Percentiles rank a stretch among this genome's conserved stretches.
These are phyloP conservation scores for Suillia variegata DNA, from an alignment of 2,888 invertebrate species.

Conservation along the genomic window DNA sequence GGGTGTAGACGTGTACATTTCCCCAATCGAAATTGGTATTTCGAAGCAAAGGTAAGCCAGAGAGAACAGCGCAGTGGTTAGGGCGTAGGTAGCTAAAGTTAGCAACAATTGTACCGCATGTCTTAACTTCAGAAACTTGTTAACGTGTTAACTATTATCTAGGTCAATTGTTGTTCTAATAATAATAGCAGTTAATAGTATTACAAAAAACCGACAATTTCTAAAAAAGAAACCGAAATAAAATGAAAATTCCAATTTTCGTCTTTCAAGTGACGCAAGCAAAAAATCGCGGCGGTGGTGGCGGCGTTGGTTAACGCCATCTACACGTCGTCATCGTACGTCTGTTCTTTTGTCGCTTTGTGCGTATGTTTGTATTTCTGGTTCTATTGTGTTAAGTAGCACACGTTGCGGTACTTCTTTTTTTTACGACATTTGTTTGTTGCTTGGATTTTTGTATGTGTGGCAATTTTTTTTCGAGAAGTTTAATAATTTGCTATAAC, in stretches of 20 bases:
- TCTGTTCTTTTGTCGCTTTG: no score
- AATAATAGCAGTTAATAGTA: background rate
- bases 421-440: constrained; percentile 1
- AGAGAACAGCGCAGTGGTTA: no score
- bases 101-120: no score
- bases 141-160: constrained; percentile 4
- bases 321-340: no score
- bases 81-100: no score
- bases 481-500: constrained; percentile 16
- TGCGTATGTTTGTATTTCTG: no score
- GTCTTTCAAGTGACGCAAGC: constrained; percentile 23
- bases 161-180: constrained; percentile 16
- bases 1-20: constrained; percentile 21
- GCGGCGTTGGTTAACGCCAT: no score
- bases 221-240: no score
- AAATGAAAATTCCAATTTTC: no score
- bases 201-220: no score
- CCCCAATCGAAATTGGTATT: constrained; percentile 4
- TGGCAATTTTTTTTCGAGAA: constrained; percentile 17
- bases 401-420: background rate
- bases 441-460: background rate
- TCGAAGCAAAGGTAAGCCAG: no score
- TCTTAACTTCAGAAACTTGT: background rate
- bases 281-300: background rate
- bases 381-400: background rate